These are phyloP conservation scores for Coenonympha arcania DNA, from an alignment of 2,888 invertebrate species.

Conservation along the genomic window DNA sequence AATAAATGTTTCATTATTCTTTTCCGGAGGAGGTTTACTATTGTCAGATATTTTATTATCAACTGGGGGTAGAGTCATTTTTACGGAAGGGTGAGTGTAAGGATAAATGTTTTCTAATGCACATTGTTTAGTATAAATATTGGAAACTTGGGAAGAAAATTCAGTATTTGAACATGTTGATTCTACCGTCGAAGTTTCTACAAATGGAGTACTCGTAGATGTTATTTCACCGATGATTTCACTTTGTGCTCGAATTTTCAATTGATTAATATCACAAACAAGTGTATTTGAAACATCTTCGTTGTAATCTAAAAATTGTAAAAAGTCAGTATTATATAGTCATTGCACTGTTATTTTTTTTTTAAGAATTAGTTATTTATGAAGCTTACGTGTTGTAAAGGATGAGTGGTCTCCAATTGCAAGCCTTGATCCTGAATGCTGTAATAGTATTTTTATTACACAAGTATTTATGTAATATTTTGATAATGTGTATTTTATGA, in stretches of 20 bases:
- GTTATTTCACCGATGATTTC: constrained; percentile 34
- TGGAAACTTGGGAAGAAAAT: constrained; percentile 30
- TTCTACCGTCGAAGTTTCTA: constrained; percentile 26
- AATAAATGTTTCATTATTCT: constrained; percentile 49
- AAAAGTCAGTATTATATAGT: too few species aligned
- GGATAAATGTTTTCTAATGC: constrained; percentile 53
- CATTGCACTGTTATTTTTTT: too few species aligned
- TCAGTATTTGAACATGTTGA: constrained; percentile 41
- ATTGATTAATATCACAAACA: constrained; percentile 34
- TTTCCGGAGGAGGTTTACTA: constrained; percentile 35
- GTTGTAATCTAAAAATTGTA: constrained; percentile 41
- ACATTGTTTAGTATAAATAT: constrained; percentile 39
- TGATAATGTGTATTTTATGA: constrained; percentile 4
- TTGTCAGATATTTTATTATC: constrained; percentile 39
- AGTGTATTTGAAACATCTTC: constrained; percentile 39
- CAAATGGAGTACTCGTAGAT: constrained; percentile 31
- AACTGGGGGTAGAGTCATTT: constrained; percentile 48
- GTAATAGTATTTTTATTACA: constrained; percentile 28
- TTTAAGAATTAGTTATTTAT: neutral
- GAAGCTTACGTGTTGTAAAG: constrained; percentile 49
- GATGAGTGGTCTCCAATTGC: constrained; percentile 62
- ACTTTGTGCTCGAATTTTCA: constrained; percentile 30
- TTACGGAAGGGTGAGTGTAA: constrained; percentile 45
- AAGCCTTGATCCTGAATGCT: constrained; percentile 53
- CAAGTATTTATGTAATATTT: neutral